phyloP scores from a whole-genome alignment of 1,140 invertebrate genomes.

The Mya arenaria region DNA sequence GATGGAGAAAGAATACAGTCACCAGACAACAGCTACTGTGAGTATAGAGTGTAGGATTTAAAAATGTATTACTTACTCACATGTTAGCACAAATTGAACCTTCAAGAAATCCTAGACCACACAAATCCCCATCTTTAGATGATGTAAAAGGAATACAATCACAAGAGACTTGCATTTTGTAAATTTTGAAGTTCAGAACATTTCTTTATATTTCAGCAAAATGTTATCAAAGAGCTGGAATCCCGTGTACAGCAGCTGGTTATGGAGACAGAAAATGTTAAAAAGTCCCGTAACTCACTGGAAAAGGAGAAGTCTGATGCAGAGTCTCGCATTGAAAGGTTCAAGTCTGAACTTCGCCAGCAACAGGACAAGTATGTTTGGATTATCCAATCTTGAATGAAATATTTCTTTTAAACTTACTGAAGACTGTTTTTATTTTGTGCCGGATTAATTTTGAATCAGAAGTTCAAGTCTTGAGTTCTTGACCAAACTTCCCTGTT shows the following conservation, averaged over 20 bases:
- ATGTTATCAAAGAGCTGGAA: slow-evolving; percentile 78
- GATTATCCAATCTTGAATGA: no score
- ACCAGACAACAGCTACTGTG: slow-evolving; percentile 77
- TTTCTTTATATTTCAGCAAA: slow-evolving; percentile 21
- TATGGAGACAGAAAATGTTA: slow-evolving; percentile 76
- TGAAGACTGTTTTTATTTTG: no score
- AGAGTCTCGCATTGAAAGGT: slow-evolving; percentile 66
- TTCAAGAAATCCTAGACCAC: background rate
- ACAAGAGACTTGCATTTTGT: no score
- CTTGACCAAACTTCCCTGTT: no score
- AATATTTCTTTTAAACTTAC: no score
- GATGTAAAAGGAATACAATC: no score
- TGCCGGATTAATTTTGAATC: no score
- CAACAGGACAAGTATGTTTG: slow-evolving; percentile 63
- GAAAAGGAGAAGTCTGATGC: slow-evolving; percentile 75
- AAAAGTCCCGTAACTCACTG: slow-evolving; percentile 65
- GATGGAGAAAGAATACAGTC: slow-evolving; percentile 80
- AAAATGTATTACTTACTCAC: no score
- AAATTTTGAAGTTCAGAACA: background rate
- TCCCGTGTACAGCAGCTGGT: slow-evolving; percentile 76
- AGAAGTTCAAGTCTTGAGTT: no score
- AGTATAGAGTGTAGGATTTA: no score
- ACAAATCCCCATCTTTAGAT: no score
- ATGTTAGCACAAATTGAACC: no score
- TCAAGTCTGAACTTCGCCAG: slow-evolving; percentile 65